A percentile compares a stretch with the other conserved stretches of the same genome.
phyloP scores from a whole-genome alignment of 2,113 vertebrate species.

The Cathartes aura region DNA sequence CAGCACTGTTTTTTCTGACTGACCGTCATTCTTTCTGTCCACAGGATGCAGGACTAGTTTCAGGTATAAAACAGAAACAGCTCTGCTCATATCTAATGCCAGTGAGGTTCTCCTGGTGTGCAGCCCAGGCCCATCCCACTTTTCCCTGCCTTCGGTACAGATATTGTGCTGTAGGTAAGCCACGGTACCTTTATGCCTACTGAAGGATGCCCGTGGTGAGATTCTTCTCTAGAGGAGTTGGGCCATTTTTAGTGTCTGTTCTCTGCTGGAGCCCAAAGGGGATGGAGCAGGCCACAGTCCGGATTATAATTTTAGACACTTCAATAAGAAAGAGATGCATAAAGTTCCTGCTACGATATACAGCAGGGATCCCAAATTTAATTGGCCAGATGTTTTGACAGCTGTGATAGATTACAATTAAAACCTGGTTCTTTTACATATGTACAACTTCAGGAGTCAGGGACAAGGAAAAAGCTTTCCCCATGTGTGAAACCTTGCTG shows the following conservation, averaged over 20 bases:
- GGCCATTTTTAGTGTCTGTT: background rate
- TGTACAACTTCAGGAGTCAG: background rate
- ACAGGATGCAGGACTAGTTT: background rate
- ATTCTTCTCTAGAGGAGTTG: background rate
- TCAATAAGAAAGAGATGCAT: background rate
- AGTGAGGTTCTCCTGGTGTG: background rate
- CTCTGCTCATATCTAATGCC: background rate
- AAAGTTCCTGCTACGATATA: background rate
- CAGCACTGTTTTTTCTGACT: background rate
- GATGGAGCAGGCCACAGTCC: background rate
- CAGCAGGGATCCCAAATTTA: background rate
- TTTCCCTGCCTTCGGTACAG: background rate
- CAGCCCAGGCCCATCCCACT: background rate
- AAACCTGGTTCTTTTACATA: background rate
- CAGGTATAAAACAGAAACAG: background rate
- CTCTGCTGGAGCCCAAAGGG: background rate
- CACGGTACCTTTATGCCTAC: background rate
- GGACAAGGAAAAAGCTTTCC: background rate
- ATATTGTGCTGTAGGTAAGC: background rate
- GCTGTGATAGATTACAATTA: background rate
- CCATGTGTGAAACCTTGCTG: background rate
- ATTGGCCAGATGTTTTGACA: background rate
- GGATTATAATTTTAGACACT: background rate
- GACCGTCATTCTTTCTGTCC: background rate
- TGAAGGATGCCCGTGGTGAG: background rate